These are phyloP conservation scores for Triplophysa bombifrons DNA, from an alignment of 2,797 vertebrate species.

Conservation along the genomic window DNA sequence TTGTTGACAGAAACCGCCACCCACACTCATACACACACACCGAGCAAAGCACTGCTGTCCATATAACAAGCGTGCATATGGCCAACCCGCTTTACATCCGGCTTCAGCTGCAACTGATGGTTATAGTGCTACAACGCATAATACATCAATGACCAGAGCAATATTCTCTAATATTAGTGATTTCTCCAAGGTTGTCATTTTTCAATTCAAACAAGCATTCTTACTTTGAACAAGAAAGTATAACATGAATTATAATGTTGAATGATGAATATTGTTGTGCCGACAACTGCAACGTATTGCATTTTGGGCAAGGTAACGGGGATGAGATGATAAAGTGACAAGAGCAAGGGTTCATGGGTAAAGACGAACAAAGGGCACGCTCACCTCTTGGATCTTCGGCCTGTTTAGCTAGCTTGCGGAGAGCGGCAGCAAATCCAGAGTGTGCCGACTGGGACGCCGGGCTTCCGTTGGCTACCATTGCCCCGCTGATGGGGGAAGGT, in stretches of 20 bases:
- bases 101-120: neutral
- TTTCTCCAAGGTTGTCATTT: neutral
- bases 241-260: too few species aligned
- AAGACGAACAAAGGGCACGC: slow-evolving; percentile 42
- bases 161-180: neutral
- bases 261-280: too few species aligned
- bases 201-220: neutral
- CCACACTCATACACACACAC: slow-evolving; percentile 26
- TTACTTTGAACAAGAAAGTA: too few species aligned
- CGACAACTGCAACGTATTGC: too few species aligned
- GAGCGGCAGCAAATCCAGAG: slow-evolving; percentile 95
- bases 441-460: slow-evolving; percentile 87
- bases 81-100: slow-evolving; percentile 2
- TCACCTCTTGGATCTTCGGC: slow-evolving; percentile 97
- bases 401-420: slow-evolving; percentile 98
- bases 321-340: neutral
- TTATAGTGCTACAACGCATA: neutral
- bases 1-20: slow-evolving; percentile 51
- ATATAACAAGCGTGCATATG: slow-evolving; percentile 21
- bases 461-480: slow-evolving; percentile 92
- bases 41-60: slow-evolving; percentile 13
- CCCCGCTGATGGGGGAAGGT: slow-evolving; percentile 86
- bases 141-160: neutral
- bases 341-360: neutral
- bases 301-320: neutral